Evolutionary conservation across 2,113 vertebrate genomes (phyloP).

Genomic region (Damaliscus lunatus): DNA sequence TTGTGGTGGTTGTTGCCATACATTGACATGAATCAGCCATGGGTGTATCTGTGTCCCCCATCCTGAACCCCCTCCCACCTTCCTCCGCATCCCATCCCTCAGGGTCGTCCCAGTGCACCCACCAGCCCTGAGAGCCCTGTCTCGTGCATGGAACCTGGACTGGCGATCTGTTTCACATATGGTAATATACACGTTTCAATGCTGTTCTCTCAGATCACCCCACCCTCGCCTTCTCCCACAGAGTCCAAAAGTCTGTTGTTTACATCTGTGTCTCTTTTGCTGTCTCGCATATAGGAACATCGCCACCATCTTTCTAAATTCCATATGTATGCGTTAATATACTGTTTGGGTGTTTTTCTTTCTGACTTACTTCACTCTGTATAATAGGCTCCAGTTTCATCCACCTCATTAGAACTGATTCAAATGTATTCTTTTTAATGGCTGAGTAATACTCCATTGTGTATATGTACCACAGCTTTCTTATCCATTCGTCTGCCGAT

Average conservation of each 20-base stretch:
- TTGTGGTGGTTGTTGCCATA: background rate
- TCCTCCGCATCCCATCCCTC: background rate
- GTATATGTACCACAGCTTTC: background rate
- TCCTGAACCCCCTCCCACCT: background rate
- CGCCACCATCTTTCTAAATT: background rate
- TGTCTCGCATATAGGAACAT: background rate
- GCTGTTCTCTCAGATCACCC: background rate
- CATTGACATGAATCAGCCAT: background rate
- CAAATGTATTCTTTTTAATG: background rate
- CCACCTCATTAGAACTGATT: background rate
- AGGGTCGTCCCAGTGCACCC: background rate
- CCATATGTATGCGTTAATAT: background rate
- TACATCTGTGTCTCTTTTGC: background rate
- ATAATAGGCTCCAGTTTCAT: background rate
- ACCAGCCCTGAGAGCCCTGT: background rate
- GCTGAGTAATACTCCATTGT: background rate
- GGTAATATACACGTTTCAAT: background rate
- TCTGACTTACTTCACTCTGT: background rate
- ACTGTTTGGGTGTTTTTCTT: background rate
- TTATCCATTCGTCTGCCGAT: accelerated
- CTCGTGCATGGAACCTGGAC: background rate
- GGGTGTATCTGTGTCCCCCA: background rate
- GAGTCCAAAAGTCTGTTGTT: background rate
- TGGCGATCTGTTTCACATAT: background rate
- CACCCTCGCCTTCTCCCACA: background rate